Conservation (phyloP, 2,888 invertebrate species). For the Drosophila infuscata region DNA sequence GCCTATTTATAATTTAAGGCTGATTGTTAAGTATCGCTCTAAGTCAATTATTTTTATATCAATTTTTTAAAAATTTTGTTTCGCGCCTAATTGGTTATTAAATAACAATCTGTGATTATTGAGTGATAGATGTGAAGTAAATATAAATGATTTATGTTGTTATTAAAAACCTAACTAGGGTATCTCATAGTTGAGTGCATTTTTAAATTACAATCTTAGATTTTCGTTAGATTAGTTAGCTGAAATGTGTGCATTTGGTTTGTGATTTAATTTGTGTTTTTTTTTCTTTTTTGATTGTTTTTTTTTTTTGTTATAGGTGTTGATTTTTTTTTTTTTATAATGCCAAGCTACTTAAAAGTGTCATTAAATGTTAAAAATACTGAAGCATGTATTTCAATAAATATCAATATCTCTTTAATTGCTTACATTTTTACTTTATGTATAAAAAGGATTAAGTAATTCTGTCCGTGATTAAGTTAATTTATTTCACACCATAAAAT, state of each 20-base stretch:
- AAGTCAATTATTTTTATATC: neutral
- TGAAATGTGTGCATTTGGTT: slow-evolving; percentile 54
- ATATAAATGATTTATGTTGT: slow-evolving; percentile 5
- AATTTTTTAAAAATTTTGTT: neutral
- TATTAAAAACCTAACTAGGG: slow-evolving; percentile 17
- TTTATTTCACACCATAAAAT: slow-evolving; percentile 65
- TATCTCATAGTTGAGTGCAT: slow-evolving; percentile 13
- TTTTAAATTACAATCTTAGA: slow-evolving; percentile 3
- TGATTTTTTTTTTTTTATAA: slow-evolving; percentile 33
- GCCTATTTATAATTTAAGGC: neutral
- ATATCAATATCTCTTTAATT: slow-evolving; percentile 70
- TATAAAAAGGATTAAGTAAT: slow-evolving; percentile 76
- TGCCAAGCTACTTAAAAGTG: slow-evolving; percentile 60
- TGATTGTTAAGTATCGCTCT: slow-evolving; percentile 4
- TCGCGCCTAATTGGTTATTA: slow-evolving; percentile 3
- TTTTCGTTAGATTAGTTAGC: slow-evolving; percentile 21
- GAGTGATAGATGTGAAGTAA: neutral
- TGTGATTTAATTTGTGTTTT: slow-evolving; percentile 38
- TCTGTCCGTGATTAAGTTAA: slow-evolving; percentile 75
- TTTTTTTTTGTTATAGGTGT: slow-evolving; percentile 10
- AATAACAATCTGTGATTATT: slow-evolving; percentile 5
- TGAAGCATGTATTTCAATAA: slow-evolving; percentile 76
- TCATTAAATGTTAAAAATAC: slow-evolving; percentile 79
- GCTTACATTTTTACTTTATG: slow-evolving; percentile 54
- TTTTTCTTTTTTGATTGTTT: slow-evolving; percentile 6